Conservation (phyloP, 2,113 vertebrate genomes). For the Jacana jacana region DNA sequence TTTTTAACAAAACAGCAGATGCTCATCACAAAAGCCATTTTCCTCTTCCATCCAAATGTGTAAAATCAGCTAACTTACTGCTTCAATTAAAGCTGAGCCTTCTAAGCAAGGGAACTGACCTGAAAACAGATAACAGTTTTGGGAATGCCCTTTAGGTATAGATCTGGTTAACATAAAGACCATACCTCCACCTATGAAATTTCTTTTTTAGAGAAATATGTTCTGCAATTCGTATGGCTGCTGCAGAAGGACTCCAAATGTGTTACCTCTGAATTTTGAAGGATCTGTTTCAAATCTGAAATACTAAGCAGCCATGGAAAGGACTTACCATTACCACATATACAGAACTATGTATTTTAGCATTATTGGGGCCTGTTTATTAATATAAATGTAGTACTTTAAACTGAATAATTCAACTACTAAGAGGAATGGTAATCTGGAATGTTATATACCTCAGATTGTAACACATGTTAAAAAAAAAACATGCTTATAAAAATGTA, state of each 20-base stretch:
- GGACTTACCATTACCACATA: neutral
- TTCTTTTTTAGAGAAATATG: neutral
- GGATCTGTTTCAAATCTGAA: neutral
- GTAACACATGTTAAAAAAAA: neutral
- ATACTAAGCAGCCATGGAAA: neutral
- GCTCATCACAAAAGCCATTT: slow-evolving; percentile 84
- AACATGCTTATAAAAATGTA: neutral
- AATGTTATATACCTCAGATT: neutral
- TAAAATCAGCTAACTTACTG: slow-evolving; percentile 58
- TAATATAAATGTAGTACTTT: neutral
- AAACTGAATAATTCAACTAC: neutral
- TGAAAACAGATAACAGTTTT: neutral
- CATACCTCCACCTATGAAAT: neutral
- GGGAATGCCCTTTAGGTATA: neutral
- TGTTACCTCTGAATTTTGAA: neutral
- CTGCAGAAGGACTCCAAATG: neutral
- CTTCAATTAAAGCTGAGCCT: slow-evolving; percentile 37
- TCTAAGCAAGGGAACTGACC: slow-evolving; percentile 20
- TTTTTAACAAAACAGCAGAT: slow-evolving; percentile 89
- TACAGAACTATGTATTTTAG: neutral
- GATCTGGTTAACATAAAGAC: neutral
- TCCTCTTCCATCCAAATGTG: slow-evolving; percentile 75
- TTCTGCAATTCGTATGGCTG: neutral
- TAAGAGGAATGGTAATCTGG: neutral
- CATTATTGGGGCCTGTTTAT: neutral